Percentiles rank a stretch among this genome's conserved stretches.
phyloP scores from a whole-genome alignment of 2,797 vertebrate genomes.

The Gadopsis marmoratus region DNA sequence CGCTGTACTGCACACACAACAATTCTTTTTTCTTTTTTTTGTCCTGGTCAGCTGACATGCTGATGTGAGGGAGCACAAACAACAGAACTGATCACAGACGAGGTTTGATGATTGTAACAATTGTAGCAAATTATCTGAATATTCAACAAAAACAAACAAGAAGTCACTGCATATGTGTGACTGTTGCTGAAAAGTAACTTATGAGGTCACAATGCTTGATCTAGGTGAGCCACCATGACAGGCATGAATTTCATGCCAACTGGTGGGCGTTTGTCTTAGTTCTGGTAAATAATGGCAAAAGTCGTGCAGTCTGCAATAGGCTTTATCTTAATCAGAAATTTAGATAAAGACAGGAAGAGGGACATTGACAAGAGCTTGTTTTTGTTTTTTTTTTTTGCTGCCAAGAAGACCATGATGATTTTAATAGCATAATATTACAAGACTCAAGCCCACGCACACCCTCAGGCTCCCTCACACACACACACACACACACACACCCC shows the following conservation, averaged over 20 bases:
- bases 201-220: background rate
- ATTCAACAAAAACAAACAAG: background rate
- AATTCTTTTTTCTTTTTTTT: too few species aligned
- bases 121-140: background rate
- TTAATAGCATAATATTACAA: constrained; percentile 48
- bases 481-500: constrained; percentile 5
- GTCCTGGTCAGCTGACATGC: too few species aligned
- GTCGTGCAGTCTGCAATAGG: background rate
- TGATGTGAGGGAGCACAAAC: too few species aligned
- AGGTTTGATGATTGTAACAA: too few species aligned
- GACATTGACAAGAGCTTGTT: constrained; percentile 10
- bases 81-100: too few species aligned
- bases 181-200: too few species aligned
- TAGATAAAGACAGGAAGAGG: constrained; percentile 29
- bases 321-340: constrained; percentile 19
- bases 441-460: constrained; percentile 29
- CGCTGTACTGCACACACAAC: background rate
- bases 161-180: too few species aligned
- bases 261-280: background rate
- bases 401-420: constrained; percentile 45
- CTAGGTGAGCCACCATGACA: background rate
- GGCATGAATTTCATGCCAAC: background rate
- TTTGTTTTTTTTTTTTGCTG: constrained; percentile 4
- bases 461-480: background rate
- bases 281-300: background rate